These are phyloP conservation scores for Plagodis dolabraria DNA, from an alignment of 2,888 invertebrate species.

Conservation along the genomic window DNA sequence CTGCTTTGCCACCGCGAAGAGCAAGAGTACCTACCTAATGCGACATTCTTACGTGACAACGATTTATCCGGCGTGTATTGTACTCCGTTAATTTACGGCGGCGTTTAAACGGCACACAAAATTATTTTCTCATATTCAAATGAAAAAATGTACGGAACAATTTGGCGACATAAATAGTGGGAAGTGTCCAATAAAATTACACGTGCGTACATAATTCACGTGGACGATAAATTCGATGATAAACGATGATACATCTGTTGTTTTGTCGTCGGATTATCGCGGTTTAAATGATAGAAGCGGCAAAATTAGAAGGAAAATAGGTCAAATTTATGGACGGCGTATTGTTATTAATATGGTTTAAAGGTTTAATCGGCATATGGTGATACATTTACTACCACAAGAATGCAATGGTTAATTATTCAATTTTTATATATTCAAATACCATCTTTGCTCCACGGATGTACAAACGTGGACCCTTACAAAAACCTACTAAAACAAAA, in stretches of 20 bases:
- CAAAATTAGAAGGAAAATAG: slow-evolving; percentile 10
- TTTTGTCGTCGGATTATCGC: slow-evolving; percentile 8
- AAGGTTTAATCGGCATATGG: neutral
- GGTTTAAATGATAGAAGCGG: neutral
- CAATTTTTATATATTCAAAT: no score
- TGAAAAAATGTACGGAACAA: slow-evolving; percentile 52
- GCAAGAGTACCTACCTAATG: slow-evolving; percentile 65
- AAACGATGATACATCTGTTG: slow-evolving; percentile 4
- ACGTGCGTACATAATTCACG: slow-evolving; percentile 16
- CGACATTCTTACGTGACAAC: slow-evolving; percentile 83
- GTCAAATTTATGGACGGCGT: slow-evolving; percentile 5
- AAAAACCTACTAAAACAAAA: no score
- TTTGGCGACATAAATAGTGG: slow-evolving; percentile 35
- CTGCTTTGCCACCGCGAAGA: slow-evolving; percentile 23
- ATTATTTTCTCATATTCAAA: slow-evolving; percentile 67
- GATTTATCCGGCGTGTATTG: slow-evolving; percentile 82
- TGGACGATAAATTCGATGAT: slow-evolving; percentile 7
- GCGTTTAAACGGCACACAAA: slow-evolving; percentile 68
- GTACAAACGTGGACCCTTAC: no score
- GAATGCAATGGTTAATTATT: no score
- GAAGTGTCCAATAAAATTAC: slow-evolving; percentile 33
- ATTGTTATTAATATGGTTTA: neutral
- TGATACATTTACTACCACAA: no score
- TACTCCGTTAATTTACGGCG: slow-evolving; percentile 75
- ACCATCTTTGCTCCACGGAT: no score